Conservation (phyloP, 92 coral and sea anemone species). For the Scolanthus callimorphus region DNA sequence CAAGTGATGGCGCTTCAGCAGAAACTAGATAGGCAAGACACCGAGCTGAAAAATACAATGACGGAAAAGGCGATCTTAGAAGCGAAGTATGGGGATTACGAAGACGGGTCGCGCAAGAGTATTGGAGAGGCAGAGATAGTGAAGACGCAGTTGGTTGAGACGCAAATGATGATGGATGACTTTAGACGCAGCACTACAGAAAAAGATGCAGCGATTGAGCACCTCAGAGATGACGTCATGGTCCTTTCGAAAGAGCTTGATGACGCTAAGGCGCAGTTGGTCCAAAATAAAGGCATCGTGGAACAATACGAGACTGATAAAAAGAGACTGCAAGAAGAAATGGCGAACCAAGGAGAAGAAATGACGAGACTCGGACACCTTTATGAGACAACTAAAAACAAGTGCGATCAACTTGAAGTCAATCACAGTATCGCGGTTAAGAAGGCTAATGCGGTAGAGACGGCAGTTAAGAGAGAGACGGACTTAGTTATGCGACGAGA, state of each 20-base stretch:
- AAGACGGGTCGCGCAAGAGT: conserved; percentile 57
- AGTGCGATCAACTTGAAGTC: conserved; percentile 71
- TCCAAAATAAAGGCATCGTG: conserved; percentile 57
- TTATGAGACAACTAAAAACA: conserved; percentile 66
- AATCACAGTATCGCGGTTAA: conserved; percentile 77
- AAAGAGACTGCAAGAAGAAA: conserved; percentile 66
- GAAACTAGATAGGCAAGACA: conserved; percentile 68
- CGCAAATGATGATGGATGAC: conserved; percentile 78
- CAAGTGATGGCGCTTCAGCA: conserved; percentile 70
- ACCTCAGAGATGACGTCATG: conserved; percentile 70
- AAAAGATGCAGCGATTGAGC: conserved; percentile 78
- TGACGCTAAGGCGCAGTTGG: conserved; percentile 68
- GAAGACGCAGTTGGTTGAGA: conserved; percentile 83
- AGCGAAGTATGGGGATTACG: conserved; percentile 46
- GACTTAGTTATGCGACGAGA: conserved; percentile 76
- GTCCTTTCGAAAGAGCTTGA: conserved; percentile 69
- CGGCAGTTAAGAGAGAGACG: conserved; percentile 43
- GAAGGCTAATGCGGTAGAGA: conserved; percentile 66
- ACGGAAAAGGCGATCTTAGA: conserved; percentile 69
- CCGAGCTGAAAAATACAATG: conserved; percentile 55
- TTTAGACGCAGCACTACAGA: conserved; percentile 71
- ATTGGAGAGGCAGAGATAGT: conserved; percentile 70
- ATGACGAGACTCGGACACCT: conserved; percentile 52
- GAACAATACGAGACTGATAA: conserved; percentile 80
- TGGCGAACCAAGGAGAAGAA: conserved; percentile 70